A percentile compares a stretch with the other conserved stretches of the same genome.
Conservation (phyloP, 2,113 vertebrate species). For the Aegypius monachus region DNA sequence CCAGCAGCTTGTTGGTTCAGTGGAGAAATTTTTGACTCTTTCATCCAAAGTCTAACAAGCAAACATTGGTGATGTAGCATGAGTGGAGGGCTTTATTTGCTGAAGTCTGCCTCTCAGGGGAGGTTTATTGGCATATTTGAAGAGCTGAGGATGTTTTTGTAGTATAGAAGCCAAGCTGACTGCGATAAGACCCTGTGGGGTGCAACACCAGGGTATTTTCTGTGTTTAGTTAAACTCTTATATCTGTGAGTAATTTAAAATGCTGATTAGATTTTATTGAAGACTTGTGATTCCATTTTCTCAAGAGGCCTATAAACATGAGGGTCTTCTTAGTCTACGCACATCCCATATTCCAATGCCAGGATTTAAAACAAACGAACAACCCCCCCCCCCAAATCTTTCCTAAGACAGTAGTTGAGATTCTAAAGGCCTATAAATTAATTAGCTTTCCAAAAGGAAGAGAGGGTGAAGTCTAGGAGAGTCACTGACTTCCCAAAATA, state of each 20-base stretch:
- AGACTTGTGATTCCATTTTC: conserved; percentile 10
- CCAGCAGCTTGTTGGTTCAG: not conserved
- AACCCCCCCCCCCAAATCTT: not conserved
- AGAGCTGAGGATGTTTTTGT: conserved; percentile 47
- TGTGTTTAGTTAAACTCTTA: conserved; percentile 44
- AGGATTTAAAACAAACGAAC: conserved; percentile 1
- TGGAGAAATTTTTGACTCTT: not conserved
- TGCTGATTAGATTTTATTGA: conserved; percentile 19
- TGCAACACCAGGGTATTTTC: conserved; percentile 17
- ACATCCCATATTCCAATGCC: not conserved
- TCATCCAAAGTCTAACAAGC: not conserved
- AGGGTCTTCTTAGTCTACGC: not conserved
- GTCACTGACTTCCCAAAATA: not conserved
- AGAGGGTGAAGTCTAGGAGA: not conserved
- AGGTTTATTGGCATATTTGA: conserved; percentile 14
- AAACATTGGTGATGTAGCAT: not conserved
- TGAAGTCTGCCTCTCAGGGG: not conserved
- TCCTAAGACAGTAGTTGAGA: not conserved
- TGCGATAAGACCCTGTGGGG: not conserved
- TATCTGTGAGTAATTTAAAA: conserved; percentile 37
- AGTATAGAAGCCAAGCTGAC: not conserved
- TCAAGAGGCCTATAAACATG: not conserved
- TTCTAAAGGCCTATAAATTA: not conserved
- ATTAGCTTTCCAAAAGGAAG: not conserved
- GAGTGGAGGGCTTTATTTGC: not conserved